Evolutionary conservation across 2,888 invertebrate species (phyloP).

Genomic region (Zygogramma bicolorata): DNA sequence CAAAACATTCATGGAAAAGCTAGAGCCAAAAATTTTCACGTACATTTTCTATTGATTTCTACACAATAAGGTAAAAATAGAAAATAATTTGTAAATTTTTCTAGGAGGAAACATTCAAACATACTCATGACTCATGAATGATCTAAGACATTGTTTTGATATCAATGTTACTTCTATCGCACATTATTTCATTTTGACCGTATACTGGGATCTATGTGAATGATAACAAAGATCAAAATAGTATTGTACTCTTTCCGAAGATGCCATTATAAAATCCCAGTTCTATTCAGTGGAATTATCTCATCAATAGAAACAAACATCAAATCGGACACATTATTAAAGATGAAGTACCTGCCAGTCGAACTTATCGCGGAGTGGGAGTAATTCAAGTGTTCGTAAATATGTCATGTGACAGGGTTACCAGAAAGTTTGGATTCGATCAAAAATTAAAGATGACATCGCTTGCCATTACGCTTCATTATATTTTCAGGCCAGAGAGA

Average conservation of each 20-base stretch:
- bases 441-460: conserved; percentile 54
- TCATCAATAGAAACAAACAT: neutral
- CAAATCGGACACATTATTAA: conserved; percentile 16
- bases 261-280: neutral
- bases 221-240: neutral
- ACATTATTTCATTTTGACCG: too few relatives aligned
- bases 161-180: too few relatives aligned
- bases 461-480: conserved; percentile 55
- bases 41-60: too few relatives aligned
- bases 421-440: conserved; percentile 52
- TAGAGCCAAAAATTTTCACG: too few relatives aligned
- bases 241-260: neutral
- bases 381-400: conserved; percentile 21
- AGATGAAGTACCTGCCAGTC: conserved; percentile 19
- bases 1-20: too few relatives aligned
- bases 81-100: too few relatives aligned
- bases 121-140: too few relatives aligned
- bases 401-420: conserved; percentile 27
- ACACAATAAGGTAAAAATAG: too few relatives aligned
- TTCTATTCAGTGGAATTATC: neutral
- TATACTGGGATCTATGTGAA: too few relatives aligned
- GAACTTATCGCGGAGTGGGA: neutral
- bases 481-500: conserved; percentile 49
- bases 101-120: too few relatives aligned
- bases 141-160: too few relatives aligned